These are phyloP conservation scores for Ischnus inquisitorius DNA, from an alignment of 2,888 invertebrate genomes.

Conservation along the genomic window DNA sequence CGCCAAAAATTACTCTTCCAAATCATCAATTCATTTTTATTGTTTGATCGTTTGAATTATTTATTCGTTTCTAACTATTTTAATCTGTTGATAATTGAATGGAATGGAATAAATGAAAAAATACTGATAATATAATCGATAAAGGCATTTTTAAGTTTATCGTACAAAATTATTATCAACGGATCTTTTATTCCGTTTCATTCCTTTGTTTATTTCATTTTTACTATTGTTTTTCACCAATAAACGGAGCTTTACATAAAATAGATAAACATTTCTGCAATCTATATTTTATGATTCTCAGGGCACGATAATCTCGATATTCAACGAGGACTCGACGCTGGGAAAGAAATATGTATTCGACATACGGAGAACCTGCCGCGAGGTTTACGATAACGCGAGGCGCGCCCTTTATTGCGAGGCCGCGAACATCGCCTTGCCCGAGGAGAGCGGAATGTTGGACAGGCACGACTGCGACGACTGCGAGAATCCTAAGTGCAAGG, in stretches of 20 bases:
- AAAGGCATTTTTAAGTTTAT: no score
- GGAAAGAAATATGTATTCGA: conserved; percentile 97
- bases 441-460: conserved; percentile 80
- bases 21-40: neutral
- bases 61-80: no score
- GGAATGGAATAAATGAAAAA: no score
- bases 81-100: no score
- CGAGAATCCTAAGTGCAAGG: conserved; percentile 84
- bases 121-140: no score
- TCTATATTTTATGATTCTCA: conserved; percentile 78
- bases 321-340: conserved; percentile 94
- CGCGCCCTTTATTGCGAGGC: conserved; percentile 89
- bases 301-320: conserved; percentile 96
- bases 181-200: no score
- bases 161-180: no score
- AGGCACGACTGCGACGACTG: conserved; percentile 81
- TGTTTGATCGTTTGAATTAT: neutral
- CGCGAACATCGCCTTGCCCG: conserved; percentile 80
- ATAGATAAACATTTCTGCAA: neutral
- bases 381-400: conserved; percentile 95
- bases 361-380: conserved; percentile 94
- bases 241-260: no score
- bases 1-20: no score
- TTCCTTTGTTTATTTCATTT: no score
- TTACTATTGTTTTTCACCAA: no score